Evolutionary conservation across 2,113 vertebrate species (phyloP), one percentile per base, ranked within the genome.

Genomic region (Macquaria ambigua): DNA sequence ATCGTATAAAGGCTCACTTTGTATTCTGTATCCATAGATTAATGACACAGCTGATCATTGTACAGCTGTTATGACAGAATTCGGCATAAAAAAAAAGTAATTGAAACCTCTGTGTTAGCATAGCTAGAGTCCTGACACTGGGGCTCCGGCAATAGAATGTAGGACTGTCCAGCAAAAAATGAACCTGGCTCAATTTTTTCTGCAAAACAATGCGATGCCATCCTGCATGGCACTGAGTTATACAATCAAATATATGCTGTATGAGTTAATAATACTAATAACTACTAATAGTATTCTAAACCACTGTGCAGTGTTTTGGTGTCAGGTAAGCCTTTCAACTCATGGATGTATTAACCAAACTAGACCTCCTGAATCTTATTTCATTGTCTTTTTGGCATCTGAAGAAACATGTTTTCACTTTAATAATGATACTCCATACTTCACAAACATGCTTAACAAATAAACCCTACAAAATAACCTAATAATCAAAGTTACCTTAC

Each of bases 251-350:
- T 20, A 20, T 7, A 10, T 48, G 28, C 53, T 48, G 6, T 34
- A 34, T 34, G n/a, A 69, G 28, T 50, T 52, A 37, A n/a, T n/a
- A n/a, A n/a, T n/a, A n/a, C n/a, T n/a, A n/a, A n/a, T n/a, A n/a
- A n/a, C n/a, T n/a, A n/a, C n/a, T 74, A 59, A 59, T 46, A 28
- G 72, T 43, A 59, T 74, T 18, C 50, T 62, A 62, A 48, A 50
- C 18, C 2, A 2, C 53, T 25, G 37, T 10, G 21, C 23, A 25
- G 16, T 34, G 25, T 48, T 48, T 75, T 31, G 25, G 25, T 25
- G 0, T 31, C 56, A 11, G 43, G 21, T 20, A 20, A 34, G 34
- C 34, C 43, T 62, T 63, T 34, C 2, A 34, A 74, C 23, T 20
- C 10, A 9, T 28, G 34, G 39, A 62, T 23, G 25, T 59, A 61